These are phyloP conservation scores for Lathamus discolor DNA, from an alignment of 2,113 vertebrate species.

Conservation along the genomic window DNA sequence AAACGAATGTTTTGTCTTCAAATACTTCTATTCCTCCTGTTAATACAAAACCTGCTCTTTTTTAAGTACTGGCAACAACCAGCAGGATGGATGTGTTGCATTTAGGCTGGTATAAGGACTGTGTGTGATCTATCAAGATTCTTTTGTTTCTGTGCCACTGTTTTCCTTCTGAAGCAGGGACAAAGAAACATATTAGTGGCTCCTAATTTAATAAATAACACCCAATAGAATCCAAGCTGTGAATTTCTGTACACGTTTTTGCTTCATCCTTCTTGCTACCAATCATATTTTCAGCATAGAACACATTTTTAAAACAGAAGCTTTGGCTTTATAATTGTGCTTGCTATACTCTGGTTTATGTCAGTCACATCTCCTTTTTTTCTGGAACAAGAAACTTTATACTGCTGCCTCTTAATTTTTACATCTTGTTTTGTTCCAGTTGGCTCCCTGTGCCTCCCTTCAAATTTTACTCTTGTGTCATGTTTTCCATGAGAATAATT, in stretches of 20 bases:
- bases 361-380: neutral
- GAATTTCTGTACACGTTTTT: constrained; percentile 2
- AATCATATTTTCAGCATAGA: neutral
- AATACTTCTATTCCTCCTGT: neutral
- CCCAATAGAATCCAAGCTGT: neutral
- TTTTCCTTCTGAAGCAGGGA: neutral
- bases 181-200: neutral
- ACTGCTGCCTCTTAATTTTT: neutral
- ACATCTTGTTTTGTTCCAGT: neutral
- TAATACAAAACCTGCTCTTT: neutral
- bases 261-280: neutral
- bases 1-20: neutral
- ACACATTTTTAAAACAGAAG: neutral
- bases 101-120: neutral
- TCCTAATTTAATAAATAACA: constrained; percentile 22
- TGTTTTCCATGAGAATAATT: neutral
- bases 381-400: neutral
- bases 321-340: neutral
- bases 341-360: neutral
- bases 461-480: neutral
- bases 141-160: neutral
- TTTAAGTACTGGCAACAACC: neutral
- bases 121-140: neutral
- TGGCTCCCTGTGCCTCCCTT: neutral
- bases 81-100: neutral